Percentiles rank a stretch among this genome's conserved stretches.
Evolutionary conservation across 2,113 vertebrate genomes (phyloP).

Genomic region (Astur gentilis): DNA sequence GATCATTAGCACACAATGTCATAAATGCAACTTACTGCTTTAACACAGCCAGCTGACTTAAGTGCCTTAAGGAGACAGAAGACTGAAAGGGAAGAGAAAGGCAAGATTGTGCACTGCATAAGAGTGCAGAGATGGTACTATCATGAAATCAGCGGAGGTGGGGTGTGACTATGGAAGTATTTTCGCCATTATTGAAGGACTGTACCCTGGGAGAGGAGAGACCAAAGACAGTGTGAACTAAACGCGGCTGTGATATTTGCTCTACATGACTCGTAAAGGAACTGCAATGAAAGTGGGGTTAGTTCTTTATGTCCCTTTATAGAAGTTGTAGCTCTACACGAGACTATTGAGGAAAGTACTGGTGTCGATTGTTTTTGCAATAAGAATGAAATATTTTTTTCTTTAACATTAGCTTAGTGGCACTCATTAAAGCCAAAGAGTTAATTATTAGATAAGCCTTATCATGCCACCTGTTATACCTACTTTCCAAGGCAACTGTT

Average conservation of each 20-base stretch:
- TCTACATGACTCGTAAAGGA: neutral
- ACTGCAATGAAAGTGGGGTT: neutral
- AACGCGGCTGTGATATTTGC: neutral
- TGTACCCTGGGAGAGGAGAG: neutral
- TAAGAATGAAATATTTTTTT: neutral
- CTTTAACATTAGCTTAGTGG: neutral
- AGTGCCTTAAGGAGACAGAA: neutral
- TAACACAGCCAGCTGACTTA: neutral
- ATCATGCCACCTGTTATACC: neutral
- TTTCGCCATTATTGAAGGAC: neutral
- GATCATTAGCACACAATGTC: neutral
- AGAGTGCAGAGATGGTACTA: neutral
- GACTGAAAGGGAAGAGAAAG: neutral
- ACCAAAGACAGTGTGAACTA: neutral
- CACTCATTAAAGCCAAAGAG: neutral
- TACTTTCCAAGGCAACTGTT: neutral
- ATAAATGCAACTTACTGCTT: neutral
- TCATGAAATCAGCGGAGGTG: neutral
- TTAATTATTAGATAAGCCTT: neutral
- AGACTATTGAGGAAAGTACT: neutral
- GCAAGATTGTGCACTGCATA: neutral
- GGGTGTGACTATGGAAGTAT: neutral
- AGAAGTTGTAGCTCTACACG: neutral
- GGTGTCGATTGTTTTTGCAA: neutral
- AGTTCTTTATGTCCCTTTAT: neutral